Evolutionary conservation across 2,797 vertebrate species (phyloP), one percentile per base, ranked within the genome.

Genomic region (Anguilla anguilla): DNA sequence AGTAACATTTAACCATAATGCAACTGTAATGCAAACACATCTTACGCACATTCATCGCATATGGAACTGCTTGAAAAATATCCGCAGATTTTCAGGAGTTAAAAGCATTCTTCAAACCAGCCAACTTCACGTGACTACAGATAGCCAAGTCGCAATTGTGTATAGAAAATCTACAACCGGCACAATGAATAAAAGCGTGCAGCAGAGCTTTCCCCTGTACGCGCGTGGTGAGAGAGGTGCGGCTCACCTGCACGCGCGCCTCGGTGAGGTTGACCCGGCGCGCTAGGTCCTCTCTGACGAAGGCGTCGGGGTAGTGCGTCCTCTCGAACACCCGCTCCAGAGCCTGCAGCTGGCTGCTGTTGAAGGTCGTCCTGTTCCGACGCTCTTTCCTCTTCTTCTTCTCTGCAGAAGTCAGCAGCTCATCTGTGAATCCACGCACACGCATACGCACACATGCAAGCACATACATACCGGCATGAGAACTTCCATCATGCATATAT

Each of bases 331-430:
- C 98, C 2, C 98, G 94, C 96, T 99, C 98, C 92, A 99, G 93
- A 0, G 98, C 98, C 96, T 99, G 98, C 25, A 99, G 96, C 94
- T 99, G 98, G 93, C 98, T 98, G 96, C 98, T 99, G 94, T 99
- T 99, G 94, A 99, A 99, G 72, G 98, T 99, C 88, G 98, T 99
- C 89, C 98, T 93, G 95, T 99, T 99, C 91, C 98, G 94, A 87
- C 98, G 96, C 94, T 99, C 98, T 96, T 99, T 99, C 94, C 98
- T 96, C 93, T 99, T 99, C 93, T 99, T 99, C 95, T 99, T 99
- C 92, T 99, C 98, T 94, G 99, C 98, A 0, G 98, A 97, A 94
- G 98, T 99, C 94, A 98, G 94, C 94, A 97, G 98, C 86, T 99
- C 98, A 91, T 98, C 98, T 99, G 91, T 31, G 84, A 84, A 79